phyloP scores from a whole-genome alignment of 2,797 vertebrate species.

The Urosaurus nigricauda region DNA sequence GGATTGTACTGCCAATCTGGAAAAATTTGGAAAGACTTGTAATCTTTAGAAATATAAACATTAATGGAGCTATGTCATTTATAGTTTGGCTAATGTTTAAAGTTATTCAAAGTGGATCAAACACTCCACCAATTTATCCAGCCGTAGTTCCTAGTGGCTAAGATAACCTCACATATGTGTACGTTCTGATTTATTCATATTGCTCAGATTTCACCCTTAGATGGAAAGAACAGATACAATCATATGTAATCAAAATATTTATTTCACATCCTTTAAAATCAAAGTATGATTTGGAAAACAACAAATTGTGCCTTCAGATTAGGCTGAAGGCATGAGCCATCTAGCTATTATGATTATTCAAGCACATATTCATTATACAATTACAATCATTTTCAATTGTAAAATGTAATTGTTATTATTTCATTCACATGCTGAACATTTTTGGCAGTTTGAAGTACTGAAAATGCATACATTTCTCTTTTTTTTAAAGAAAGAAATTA shows the following conservation, averaged over 20 bases:
- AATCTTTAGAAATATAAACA: neutral
- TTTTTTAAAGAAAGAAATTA: conserved; percentile 27
- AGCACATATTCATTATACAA: conserved; percentile 77
- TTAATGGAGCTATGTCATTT: neutral
- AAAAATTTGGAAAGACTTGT: neutral
- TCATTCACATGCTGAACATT: conserved; percentile 59
- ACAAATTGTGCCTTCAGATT: conserved; percentile 69
- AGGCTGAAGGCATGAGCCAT: conserved; percentile 73
- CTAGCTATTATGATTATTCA: conserved; percentile 76
- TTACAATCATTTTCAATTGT: conserved; percentile 73
- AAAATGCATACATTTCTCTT: conserved; percentile 64
- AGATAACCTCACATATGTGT: neutral
- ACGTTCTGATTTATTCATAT: neutral
- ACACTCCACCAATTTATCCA: neutral
- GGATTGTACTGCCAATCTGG: neutral
- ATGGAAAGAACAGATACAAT: neutral
- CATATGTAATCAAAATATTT: neutral
- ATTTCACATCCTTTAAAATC: neutral
- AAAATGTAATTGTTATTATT: conserved; percentile 77
- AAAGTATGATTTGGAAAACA: conserved; percentile 32
- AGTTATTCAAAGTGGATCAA: neutral
- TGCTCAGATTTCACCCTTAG: neutral
- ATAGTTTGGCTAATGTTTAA: neutral
- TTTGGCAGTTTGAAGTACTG: conserved; percentile 68
- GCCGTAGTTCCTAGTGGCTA: too few relatives aligned